Conservation (phyloP, 2,797 vertebrate genomes). For the Pantherophis vulpinus region DNA sequence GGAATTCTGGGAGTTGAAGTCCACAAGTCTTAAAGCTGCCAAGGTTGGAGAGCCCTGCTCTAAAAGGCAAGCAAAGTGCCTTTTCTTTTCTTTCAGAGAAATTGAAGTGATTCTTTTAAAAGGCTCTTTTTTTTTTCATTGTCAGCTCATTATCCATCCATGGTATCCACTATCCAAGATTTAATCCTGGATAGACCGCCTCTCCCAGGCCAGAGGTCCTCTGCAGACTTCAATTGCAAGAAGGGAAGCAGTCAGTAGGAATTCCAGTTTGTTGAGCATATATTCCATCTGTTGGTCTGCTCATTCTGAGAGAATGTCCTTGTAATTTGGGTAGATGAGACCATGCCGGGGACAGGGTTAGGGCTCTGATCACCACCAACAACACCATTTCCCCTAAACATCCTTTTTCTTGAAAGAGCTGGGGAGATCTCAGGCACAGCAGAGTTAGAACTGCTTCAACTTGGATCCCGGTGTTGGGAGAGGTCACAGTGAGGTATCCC, state of each 20-base stretch:
- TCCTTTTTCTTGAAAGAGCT: not conserved
- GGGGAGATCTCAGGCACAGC: not conserved
- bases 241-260: not conserved
- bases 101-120: not conserved
- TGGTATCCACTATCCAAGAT: not conserved
- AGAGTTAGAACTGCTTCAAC: not conserved
- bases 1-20: no score
- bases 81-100: not conserved
- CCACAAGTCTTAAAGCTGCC: no score
- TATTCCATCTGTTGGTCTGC: not conserved
- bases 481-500: not conserved
- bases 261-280: not conserved
- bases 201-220: not conserved
- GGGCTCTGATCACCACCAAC: not conserved
- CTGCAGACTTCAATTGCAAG: not conserved
- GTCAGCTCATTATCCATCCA: not conserved
- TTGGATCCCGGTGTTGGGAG: not conserved
- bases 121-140: not conserved
- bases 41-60: no score
- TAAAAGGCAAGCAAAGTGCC: not conserved
- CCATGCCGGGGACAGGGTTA: not conserved
- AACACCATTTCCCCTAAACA: not conserved
- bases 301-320: not conserved
- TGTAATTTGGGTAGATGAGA: not conserved
- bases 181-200: not conserved